Percentiles rank a stretch among this genome's conserved stretches.
These are phyloP conservation scores for Spea hammondii DNA, from an alignment of 2,797 vertebrate genomes.

Conservation along the genomic window DNA sequence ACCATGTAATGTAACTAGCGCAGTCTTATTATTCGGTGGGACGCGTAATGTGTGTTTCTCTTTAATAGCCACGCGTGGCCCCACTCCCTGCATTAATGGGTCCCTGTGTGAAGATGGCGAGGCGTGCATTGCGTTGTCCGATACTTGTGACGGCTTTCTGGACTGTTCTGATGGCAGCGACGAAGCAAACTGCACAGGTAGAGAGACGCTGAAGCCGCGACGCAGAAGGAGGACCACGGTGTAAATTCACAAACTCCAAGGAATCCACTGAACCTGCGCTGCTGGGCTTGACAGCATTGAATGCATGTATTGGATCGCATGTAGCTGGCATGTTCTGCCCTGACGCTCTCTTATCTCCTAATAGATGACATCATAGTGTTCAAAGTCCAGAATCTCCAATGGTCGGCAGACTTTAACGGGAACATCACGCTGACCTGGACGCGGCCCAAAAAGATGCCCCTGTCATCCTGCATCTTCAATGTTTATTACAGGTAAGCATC, in stretches of 20 bases:
- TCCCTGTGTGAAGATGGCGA: conserved; percentile 84
- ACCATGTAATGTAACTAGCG: neutral
- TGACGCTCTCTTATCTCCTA: too few species aligned
- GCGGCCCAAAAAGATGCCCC: conserved; percentile 86
- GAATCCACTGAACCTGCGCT: too few species aligned
- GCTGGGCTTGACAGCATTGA: too few species aligned
- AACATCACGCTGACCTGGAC: conserved; percentile 87
- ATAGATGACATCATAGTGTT: conserved; percentile 82
- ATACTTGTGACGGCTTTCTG: conserved; percentile 88
- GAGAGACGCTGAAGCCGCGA: neutral
- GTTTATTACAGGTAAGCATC: conserved; percentile 82
- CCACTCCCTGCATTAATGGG: conserved; percentile 75
- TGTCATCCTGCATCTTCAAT: conserved; percentile 81
- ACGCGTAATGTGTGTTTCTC: conserved; percentile 6
- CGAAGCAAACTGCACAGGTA: conserved; percentile 82
- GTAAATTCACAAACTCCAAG: too few species aligned
- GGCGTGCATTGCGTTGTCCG: conserved; percentile 76
- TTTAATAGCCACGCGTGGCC: conserved; percentile 79
- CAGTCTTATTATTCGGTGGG: neutral
- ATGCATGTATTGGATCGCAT: too few species aligned
- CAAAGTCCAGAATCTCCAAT: conserved; percentile 93
- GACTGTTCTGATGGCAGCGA: conserved; percentile 94
- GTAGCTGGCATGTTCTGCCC: neutral
- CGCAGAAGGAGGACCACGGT: too few species aligned
- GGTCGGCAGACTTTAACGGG: conserved; percentile 84